Evolutionary conservation across 2,797 vertebrate genomes (phyloP).

Genomic region (Poeciliopsis presidionis): DNA sequence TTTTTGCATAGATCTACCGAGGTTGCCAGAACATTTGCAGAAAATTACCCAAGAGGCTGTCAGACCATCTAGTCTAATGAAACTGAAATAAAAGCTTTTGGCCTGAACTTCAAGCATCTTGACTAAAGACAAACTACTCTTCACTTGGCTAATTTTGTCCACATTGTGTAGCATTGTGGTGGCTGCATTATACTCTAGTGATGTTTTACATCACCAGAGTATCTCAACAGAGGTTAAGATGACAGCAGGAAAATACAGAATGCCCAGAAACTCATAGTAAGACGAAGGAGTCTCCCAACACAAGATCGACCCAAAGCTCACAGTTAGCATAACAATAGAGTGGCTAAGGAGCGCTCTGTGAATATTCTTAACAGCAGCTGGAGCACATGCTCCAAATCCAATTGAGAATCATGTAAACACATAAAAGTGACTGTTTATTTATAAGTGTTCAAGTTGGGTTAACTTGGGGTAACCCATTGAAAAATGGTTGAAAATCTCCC

Average conservation of each 20-base stretch:
- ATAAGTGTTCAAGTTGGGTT: neutral
- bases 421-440: neutral
- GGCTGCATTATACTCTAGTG: neutral
- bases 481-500: slow-evolving; percentile 1
- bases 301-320: too few species aligned
- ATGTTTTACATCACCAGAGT: neutral
- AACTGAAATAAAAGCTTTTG: neutral
- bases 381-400: neutral
- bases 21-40: neutral
- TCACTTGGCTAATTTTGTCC: neutral
- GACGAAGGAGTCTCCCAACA: too few species aligned
- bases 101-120: neutral
- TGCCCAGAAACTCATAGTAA: neutral
- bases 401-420: neutral
- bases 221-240: neutral
- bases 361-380: neutral
- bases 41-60: neutral
- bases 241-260: neutral
- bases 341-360: neutral
- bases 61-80: neutral
- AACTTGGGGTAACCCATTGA: neutral
- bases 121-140: neutral
- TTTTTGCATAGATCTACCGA: too few species aligned
- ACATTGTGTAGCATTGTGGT: neutral
- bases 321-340: neutral